These are phyloP conservation scores for Drosophila macrospina DNA, from an alignment of 2,888 invertebrate genomes.

Conservation along the genomic window DNA sequence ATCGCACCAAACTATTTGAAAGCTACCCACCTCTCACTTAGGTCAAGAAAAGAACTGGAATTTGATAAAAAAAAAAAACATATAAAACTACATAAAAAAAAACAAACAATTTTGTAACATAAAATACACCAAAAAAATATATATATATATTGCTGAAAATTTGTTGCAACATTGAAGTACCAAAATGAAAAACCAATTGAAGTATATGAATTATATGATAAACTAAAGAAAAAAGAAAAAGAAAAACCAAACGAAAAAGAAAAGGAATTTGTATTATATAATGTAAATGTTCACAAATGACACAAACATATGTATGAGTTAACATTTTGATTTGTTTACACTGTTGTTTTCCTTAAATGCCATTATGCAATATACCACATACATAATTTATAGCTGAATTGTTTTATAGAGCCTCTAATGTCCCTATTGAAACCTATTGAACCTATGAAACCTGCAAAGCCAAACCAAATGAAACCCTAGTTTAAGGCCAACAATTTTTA, in stretches of 20 bases:
- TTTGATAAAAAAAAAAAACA: slow-evolving; percentile 45
- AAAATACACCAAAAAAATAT: slow-evolving; percentile 3
- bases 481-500: slow-evolving; percentile 66
- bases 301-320: slow-evolving; percentile 65
- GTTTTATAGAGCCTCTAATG: slow-evolving; percentile 68
- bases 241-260: slow-evolving; percentile 5
- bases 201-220: not conserved
- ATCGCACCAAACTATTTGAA: slow-evolving; percentile 14
- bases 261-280: slow-evolving; percentile 70
- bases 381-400: slow-evolving; percentile 71
- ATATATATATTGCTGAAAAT: slow-evolving; percentile 55
- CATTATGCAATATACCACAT: slow-evolving; percentile 64
- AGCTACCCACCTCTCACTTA: slow-evolving; percentile 31
- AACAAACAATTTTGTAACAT: slow-evolving; percentile 31
- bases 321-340: slow-evolving; percentile 66
- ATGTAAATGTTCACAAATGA: slow-evolving; percentile 69
- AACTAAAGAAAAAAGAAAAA: slow-evolving; percentile 24
- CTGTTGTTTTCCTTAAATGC: slow-evolving; percentile 65
- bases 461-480: slow-evolving; percentile 59
- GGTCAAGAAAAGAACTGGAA: slow-evolving; percentile 71
- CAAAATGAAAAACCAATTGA: slow-evolving; percentile 49
- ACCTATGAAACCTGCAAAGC: slow-evolving; percentile 47
- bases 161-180: slow-evolving; percentile 82
- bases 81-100: slow-evolving; percentile 9
- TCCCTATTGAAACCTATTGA: no score